Evolutionary conservation across 2,113 vertebrate species (phyloP).

Genomic region (Pipa parva): DNA sequence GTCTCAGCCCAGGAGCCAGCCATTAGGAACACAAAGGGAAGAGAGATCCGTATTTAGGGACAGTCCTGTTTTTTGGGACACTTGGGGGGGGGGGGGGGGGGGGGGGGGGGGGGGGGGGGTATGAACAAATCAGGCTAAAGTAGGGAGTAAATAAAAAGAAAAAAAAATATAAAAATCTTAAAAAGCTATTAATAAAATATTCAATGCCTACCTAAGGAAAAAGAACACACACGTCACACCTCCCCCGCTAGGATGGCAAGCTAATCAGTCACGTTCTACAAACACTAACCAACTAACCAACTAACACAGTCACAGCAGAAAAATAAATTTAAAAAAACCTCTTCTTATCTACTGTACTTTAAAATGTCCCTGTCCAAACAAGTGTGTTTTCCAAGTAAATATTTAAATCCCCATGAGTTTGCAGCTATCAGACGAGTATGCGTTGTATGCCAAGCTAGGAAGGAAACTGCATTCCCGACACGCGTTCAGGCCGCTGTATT

Average conservation of each 20-base stretch:
- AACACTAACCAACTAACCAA: neutral
- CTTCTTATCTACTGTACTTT: neutral
- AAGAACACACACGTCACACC: neutral
- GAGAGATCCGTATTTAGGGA: no score
- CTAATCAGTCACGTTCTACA: conserved; percentile 11
- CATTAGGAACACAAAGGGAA: no score
- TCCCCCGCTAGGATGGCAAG: conserved; percentile 2
- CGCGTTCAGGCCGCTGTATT: neutral
- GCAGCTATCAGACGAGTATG: neutral
- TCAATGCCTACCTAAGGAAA: neutral
- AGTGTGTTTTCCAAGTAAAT: conserved; percentile 6
- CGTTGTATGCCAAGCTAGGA: neutral
- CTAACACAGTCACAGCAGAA: conserved; percentile 23
- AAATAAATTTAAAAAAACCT: no score
- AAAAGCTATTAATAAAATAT: conserved; percentile 9
- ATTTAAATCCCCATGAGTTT: neutral
- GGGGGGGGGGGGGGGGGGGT: no score
- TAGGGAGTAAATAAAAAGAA: neutral
- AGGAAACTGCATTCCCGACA: neutral
- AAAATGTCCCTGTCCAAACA: conserved; percentile 27
- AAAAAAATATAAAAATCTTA: neutral
- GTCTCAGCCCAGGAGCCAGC: no score
- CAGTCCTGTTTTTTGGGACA: no score
- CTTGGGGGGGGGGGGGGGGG: no score
- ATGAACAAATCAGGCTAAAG: neutral